Conservation (phyloP, 1,140 invertebrate species). For the Spodoptera litura region DNA sequence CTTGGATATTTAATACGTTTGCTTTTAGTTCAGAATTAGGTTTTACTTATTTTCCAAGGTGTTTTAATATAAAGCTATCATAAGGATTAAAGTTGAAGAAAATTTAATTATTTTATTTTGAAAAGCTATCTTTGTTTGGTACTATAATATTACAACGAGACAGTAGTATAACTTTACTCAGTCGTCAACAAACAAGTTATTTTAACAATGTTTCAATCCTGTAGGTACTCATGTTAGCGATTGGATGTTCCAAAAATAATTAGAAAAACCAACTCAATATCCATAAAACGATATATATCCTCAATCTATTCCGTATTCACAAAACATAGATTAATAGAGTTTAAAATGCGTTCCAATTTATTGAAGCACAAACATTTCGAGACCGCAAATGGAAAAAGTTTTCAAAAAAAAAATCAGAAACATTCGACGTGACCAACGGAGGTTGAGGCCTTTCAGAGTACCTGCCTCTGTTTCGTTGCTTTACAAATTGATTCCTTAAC, state of each 20-base stretch:
- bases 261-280: too few species aligned
- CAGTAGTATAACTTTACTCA: too few species aligned
- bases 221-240: too few species aligned
- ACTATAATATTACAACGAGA: too few species aligned
- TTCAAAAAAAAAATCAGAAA: constrained; percentile 35
- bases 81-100: background rate
- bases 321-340: constrained; percentile 34
- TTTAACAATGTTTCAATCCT: too few species aligned
- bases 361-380: constrained; percentile 13
- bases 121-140: too few species aligned
- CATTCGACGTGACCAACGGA: constrained; percentile 12
- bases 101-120: too few species aligned
- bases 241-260: too few species aligned
- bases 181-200: too few species aligned
- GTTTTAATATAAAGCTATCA: background rate
- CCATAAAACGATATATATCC: too few species aligned
- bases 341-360: constrained; percentile 31
- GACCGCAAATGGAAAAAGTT: constrained; percentile 41
- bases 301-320: background rate
- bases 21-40: constrained; percentile 30
- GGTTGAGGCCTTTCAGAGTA: constrained; percentile 30
- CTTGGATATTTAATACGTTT: constrained; percentile 51
- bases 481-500: constrained; percentile 45
- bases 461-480: constrained; percentile 22
- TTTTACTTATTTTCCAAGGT: background rate